A percentile compares a stretch with the other conserved stretches of the same genome.
Conservation (phyloP, 2,113 vertebrate species). For the Lycaon pictus region DNA sequence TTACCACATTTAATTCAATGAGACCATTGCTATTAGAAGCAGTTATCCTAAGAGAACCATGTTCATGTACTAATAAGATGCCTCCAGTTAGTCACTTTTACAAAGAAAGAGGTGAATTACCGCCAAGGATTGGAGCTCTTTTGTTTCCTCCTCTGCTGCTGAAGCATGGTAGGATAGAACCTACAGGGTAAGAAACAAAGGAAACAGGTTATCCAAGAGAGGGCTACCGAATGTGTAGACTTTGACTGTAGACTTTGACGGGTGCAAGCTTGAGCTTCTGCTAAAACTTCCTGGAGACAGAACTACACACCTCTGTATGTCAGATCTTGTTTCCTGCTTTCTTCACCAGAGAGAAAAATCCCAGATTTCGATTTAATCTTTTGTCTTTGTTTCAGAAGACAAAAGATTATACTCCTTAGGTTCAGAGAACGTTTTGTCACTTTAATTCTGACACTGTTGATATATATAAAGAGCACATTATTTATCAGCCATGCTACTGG, state of each 20-base stretch:
- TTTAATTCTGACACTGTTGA: slow-evolving; percentile 62
- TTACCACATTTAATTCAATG: background rate
- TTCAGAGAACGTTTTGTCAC: slow-evolving; percentile 76
- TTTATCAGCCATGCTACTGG: slow-evolving; percentile 67
- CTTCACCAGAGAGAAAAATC: slow-evolving; percentile 68
- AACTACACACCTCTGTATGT: background rate
- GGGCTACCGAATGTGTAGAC: background rate
- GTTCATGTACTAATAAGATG: no score
- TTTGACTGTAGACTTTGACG: background rate
- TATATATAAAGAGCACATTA: slow-evolving; percentile 47
- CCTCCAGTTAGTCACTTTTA: background rate
- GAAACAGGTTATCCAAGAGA: background rate
- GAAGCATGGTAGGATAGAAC: slow-evolving; percentile 98
- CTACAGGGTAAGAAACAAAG: slow-evolving; percentile 81
- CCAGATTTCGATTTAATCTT: background rate
- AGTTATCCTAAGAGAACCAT: background rate
- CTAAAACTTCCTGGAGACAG: background rate
- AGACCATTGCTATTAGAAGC: background rate
- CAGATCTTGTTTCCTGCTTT: slow-evolving; percentile 38
- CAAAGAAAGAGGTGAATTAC: slow-evolving; percentile 89
- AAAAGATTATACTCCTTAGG: slow-evolving; percentile 55
- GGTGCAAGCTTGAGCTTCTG: background rate
- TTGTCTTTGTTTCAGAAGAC: slow-evolving; percentile 54
- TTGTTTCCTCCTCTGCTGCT: slow-evolving; percentile 95
- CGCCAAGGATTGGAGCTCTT: slow-evolving; percentile 96